These are phyloP conservation scores for Paramisgurnus dabryanus DNA, from an alignment of 2,113 vertebrate genomes.

Conservation along the genomic window DNA sequence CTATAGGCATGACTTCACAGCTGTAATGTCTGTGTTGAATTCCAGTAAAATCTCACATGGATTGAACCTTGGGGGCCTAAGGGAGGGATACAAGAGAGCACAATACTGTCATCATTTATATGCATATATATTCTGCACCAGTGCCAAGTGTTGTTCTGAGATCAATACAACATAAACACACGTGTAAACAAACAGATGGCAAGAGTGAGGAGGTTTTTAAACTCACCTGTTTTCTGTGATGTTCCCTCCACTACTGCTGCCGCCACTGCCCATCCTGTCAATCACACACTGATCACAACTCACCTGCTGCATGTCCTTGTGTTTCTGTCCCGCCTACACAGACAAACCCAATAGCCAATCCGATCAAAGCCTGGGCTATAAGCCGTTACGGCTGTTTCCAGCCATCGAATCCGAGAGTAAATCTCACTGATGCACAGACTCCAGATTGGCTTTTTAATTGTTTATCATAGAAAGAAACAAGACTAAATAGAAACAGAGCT, in stretches of 20 bases:
- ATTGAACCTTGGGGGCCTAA: neutral
- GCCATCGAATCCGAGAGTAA: conserved; percentile 54
- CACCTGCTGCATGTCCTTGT: conserved; percentile 26
- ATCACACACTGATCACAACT: neutral
- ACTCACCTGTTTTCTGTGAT: conserved; percentile 53
- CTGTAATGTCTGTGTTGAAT: neutral
- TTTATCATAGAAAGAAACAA: neutral
- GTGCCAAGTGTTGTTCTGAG: neutral
- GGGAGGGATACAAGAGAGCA: neutral
- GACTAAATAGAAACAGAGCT: neutral
- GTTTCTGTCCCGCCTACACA: conserved; percentile 49
- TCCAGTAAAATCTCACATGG: neutral
- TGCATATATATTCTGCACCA: no score
- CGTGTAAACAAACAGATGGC: neutral
- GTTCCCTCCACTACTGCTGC: conserved; percentile 60
- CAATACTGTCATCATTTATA: neutral
- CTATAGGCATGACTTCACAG: no score
- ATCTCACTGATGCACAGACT: conserved; percentile 47
- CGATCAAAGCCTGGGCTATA: conserved; percentile 54
- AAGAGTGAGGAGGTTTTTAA: neutral
- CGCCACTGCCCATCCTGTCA: conserved; percentile 69
- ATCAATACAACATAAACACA: no score
- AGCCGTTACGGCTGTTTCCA: conserved; percentile 57
- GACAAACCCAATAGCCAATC: conserved; percentile 54
- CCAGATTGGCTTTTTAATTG: neutral